Evolutionary conservation across 2,797 vertebrate genomes (phyloP), one percentile per base, ranked within the genome.

Genomic region (Spinus pinus): DNA sequence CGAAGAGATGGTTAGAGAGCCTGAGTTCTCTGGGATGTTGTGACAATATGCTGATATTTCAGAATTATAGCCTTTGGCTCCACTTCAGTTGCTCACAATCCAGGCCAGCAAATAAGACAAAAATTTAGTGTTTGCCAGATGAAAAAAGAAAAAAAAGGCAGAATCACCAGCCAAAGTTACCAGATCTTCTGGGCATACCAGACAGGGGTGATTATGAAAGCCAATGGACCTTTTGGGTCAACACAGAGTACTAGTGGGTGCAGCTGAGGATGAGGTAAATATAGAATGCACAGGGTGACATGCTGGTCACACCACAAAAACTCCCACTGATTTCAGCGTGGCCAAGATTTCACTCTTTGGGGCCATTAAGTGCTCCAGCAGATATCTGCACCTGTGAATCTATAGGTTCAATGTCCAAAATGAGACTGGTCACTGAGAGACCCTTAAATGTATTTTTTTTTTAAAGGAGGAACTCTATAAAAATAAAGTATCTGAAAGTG

Each of bases 11-110:
- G 91, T 94, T 90, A 94, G 49, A 35, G 79, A 86, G 61, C 62
- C 27, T 35, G 37, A 88, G 15, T 71, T 91, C 51, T 83, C 35
- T 24, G 16, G 47, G 62, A 89, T 84, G 77, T 46, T 83, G 69
- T 69, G 89, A 81, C 70, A 90, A 66, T 49, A 81, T 17, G 49
- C 64, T 86, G 79, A 89, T 92, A 85, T 81, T 92, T 94, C 44
- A 83, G 89, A 95, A 81, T 94, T 93, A 90, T 62, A 93, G 17
- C 24, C 28, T n/a, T 94, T 93, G 91, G 71, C 91, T 90, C 28
- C 60, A 81, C 82, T 64, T 50, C 27, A 62, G 47, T 47, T 82
- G 35, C 42, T 87, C 3, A 6, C 22, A 90, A 62, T 27, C 20
- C 47, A 79, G 22, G 86, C 54, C 81, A 95, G 54, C 50, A 51